Evolutionary conservation across 1,140 invertebrate species (phyloP).

Genomic region (Tetraneura akinire): DNA sequence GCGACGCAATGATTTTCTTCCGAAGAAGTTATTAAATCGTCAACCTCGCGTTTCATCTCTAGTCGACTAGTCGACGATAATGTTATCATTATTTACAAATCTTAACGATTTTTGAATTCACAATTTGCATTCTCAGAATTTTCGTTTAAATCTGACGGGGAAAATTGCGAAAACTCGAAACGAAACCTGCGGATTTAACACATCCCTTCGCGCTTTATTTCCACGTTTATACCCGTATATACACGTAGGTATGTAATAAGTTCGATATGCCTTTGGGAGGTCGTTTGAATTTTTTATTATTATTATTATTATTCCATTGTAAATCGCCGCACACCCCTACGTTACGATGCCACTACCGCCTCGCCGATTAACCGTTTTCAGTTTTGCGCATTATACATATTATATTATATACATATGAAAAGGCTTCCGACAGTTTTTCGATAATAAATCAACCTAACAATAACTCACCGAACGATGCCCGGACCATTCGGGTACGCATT

Average conservation of each 20-base stretch:
- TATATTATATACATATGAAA: too few relatives aligned
- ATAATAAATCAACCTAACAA: conserved; percentile 50
- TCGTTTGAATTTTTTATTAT: background rate
- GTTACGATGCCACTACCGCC: too few relatives aligned
- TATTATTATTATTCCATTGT: conserved; percentile 12
- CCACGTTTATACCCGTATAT: background rate
- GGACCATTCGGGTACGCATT: background rate
- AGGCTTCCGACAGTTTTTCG: conserved; percentile 44
- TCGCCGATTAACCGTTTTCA: background rate
- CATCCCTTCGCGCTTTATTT: too few relatives aligned
- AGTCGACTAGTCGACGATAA: too few relatives aligned
- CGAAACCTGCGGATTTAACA: conserved; percentile 12
- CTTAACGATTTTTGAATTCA: too few relatives aligned
- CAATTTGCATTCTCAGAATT: conserved; percentile 23
- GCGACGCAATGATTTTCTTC: too few relatives aligned
- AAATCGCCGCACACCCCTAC: background rate
- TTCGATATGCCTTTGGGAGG: too few relatives aligned
- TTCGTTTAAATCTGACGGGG: too few relatives aligned
- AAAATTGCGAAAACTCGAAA: background rate
- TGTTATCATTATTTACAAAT: too few relatives aligned
- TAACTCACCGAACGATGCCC: conserved; percentile 21
- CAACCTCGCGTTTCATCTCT: too few relatives aligned
- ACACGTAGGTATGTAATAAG: background rate
- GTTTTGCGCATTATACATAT: conserved; percentile 24
- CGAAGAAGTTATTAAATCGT: too few relatives aligned